phyloP scores from a whole-genome alignment of 2,113 vertebrate species.

The Pteruthius melanotis region DNA sequence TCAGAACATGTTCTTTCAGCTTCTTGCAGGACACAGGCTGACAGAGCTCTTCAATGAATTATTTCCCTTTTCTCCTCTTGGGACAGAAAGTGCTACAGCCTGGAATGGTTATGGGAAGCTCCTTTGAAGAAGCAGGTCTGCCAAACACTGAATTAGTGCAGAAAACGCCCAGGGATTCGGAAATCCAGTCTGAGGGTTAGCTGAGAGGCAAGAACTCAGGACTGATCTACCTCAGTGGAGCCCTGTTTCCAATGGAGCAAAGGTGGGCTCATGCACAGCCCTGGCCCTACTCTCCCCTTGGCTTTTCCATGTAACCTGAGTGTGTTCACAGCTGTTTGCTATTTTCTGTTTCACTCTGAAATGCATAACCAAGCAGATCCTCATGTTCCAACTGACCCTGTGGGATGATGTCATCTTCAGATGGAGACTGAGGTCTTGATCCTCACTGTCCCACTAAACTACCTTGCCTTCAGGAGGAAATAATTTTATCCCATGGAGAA shows the following conservation, averaged over 20 bases:
- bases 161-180: neutral
- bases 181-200: neutral
- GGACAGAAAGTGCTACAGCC: neutral
- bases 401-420: neutral
- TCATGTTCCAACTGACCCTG: neutral
- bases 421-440: neutral
- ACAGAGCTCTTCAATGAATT: neutral
- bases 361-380: neutral
- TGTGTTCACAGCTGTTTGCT: neutral
- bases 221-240: neutral
- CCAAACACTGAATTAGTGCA: neutral
- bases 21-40: neutral
- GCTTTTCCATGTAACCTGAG: neutral
- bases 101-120: neutral
- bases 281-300: accelerated
- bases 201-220: neutral
- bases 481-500: neutral
- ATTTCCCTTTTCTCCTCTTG: neutral
- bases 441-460: neutral
- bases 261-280: neutral
- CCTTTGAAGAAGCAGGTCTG: neutral
- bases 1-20: neutral
- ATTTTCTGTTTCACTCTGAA: neutral
- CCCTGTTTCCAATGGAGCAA: neutral
- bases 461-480: neutral